Conservation (phyloP, 2,797 vertebrate genomes). For the Acanthopagrus latus region DNA sequence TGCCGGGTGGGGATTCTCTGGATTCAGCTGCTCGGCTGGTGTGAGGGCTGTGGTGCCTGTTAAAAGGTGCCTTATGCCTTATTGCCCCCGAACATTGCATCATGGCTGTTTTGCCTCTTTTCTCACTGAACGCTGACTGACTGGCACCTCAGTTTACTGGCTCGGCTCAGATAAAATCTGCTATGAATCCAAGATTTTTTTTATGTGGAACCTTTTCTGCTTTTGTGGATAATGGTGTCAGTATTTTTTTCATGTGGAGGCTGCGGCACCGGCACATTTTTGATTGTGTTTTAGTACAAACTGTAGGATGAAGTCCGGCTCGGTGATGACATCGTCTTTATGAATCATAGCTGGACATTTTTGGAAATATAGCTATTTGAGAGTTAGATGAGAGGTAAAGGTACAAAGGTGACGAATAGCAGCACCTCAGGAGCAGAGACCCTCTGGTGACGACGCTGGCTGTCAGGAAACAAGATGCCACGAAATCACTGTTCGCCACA, state of each 20-base stretch:
- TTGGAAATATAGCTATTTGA: neutral
- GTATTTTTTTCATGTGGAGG: slow-evolving; percentile 15
- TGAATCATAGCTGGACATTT: neutral
- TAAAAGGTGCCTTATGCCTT: slow-evolving; percentile 52
- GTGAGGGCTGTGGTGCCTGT: slow-evolving; percentile 55
- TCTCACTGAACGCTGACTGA: slow-evolving; percentile 38
- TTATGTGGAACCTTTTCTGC: slow-evolving; percentile 16
- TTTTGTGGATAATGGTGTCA: slow-evolving; percentile 19
- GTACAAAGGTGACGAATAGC: neutral
- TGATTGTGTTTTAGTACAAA: neutral
- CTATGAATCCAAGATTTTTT: slow-evolving; percentile 17
- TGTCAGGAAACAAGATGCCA: neutral
- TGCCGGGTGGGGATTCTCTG: slow-evolving; percentile 65
- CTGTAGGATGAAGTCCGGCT: neutral
- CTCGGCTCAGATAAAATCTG: slow-evolving; percentile 21
- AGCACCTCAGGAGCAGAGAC: neutral
- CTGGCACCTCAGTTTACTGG: slow-evolving; percentile 30
- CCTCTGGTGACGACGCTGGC: neutral
- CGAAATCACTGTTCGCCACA: neutral
- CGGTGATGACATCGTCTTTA: neutral
- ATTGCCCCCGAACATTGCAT: slow-evolving; percentile 53
- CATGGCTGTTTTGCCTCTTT: slow-evolving; percentile 46
- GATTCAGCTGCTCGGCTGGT: slow-evolving; percentile 60
- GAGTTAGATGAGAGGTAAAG: neutral
- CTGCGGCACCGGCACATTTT: neutral